These are phyloP conservation scores for Dipodomys spectabilis DNA, from an alignment of 2,113 vertebrate species.

Conservation along the genomic window DNA sequence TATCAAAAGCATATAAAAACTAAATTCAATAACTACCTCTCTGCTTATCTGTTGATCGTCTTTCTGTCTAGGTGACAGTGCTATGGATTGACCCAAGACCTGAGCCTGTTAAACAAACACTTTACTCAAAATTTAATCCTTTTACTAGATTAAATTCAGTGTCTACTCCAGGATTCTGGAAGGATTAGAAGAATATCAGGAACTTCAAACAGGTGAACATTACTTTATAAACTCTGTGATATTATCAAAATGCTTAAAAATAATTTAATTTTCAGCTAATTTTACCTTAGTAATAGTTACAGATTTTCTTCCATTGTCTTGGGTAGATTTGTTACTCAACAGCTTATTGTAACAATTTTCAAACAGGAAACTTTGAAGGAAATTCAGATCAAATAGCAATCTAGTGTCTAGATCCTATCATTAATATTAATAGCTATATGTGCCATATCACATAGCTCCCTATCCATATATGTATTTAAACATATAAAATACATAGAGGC, in stretches of 20 bases:
- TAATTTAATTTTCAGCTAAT: constrained; percentile 1
- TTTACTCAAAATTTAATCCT: background rate
- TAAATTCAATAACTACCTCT: background rate
- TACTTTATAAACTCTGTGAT: background rate
- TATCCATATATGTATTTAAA: background rate
- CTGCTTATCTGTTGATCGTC: too few species aligned
- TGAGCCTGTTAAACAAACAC: too few species aligned
- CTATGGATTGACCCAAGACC: too few species aligned
- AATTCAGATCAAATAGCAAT: background rate
- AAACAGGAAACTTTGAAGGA: background rate
- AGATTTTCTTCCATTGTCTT: background rate
- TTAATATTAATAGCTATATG: background rate
- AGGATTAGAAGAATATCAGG: background rate
- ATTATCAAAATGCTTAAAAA: background rate
- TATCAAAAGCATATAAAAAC: background rate
- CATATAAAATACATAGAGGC: background rate
- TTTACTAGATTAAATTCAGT: background rate
- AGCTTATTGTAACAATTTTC: background rate
- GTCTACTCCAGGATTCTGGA: background rate
- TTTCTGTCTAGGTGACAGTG: too few species aligned
- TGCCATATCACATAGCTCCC: background rate
- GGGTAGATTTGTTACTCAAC: background rate
- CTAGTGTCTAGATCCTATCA: background rate
- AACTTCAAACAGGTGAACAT: background rate
- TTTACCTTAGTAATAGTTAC: background rate